These are phyloP conservation scores for Zoroaster sp. DNA, from an alignment of 53 echinoderm and acorn worm genomes.

Conservation along the genomic window DNA sequence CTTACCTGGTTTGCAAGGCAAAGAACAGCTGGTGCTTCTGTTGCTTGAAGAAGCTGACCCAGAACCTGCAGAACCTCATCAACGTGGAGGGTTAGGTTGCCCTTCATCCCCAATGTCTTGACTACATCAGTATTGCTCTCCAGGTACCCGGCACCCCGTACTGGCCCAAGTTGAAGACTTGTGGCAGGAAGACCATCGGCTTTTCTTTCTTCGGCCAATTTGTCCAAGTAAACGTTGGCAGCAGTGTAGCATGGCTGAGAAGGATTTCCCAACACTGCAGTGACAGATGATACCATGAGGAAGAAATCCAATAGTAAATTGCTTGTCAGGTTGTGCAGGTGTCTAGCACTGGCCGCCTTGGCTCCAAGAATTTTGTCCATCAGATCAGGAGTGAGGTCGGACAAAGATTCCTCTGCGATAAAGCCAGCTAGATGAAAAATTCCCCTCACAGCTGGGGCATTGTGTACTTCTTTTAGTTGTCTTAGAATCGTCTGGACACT, in stretches of 20 bases:
- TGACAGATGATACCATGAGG: slow-evolving; percentile 68
- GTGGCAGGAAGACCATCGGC: slow-evolving; percentile 65
- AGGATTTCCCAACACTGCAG: slow-evolving; percentile 67
- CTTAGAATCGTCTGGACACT: background rate
- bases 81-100: slow-evolving; percentile 64
- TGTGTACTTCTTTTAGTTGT: background rate
- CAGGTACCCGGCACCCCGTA: slow-evolving; percentile 70
- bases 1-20: slow-evolving; percentile 89
- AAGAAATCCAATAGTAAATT: slow-evolving; percentile 72
- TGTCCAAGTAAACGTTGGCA: slow-evolving; percentile 66
- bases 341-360: slow-evolving; percentile 17
- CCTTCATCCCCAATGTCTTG: slow-evolving; percentile 33
- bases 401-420: slow-evolving; percentile 56
- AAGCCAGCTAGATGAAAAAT: slow-evolving; percentile 72
- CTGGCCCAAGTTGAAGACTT: slow-evolving; percentile 73
- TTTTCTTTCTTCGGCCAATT: slow-evolving; percentile 60
- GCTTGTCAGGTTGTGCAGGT: slow-evolving; percentile 60
- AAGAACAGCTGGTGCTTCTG: slow-evolving; percentile 56
- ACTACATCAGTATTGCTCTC: slow-evolving; percentile 16
- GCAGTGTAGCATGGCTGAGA: slow-evolving; percentile 61
- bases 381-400: slow-evolving; percentile 23
- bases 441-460: slow-evolving; percentile 58
- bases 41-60: slow-evolving; percentile 60
- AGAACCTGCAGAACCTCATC: slow-evolving; percentile 78
- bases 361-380: background rate